Evolutionary conservation across 2,797 vertebrate species (phyloP), one percentile per base, ranked within the genome.

Genomic region (Sebastes steindachneri): DNA sequence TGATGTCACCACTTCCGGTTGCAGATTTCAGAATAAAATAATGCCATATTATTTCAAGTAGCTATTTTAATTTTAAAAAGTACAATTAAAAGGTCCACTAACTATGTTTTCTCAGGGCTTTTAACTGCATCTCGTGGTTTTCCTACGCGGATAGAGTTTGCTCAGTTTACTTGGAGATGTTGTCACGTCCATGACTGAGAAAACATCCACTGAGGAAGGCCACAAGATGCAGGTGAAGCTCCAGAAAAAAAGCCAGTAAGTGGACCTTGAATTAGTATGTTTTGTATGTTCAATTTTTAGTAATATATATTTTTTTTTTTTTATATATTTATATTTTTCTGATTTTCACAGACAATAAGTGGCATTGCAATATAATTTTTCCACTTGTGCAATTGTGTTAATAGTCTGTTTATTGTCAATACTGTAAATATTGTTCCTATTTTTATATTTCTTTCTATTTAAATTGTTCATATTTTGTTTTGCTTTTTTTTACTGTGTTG

Each of bases 1-100:
- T 2, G 0, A 19, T 1, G 14, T 0, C 1, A 0, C 0, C 0
- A 57, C 67, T 83, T 92, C 91, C 80, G 57, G 31, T 64, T 0
- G 0, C 0, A 0, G 0, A 0, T 57, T 87, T 76, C 81, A 85
- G 53, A 84, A 84, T 88, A 88, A 93, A 88, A 82, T 2, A 4
- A 28, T 29, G 2, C 3, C 9, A 3, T 0, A 4, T 3, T 6
- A 1, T 1, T 51, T 12, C 0, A 6, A 17, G 7, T 0, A 0
- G 19, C 60, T 25, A 19, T 48, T 48, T 17, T 48, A 41, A 41
- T 17, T 48, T 48, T 26, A 7, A 45, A 37, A 48, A 48, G 41
- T 48, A 48, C 0, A 19, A 48, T 0, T 48, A 17, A 48, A 48
- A 2, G 41, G 19, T 51, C 19, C 19, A n/a, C 48, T 51, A 0